Conservation (phyloP, 1,140 invertebrate species). For the Plectus sambesii region DNA sequence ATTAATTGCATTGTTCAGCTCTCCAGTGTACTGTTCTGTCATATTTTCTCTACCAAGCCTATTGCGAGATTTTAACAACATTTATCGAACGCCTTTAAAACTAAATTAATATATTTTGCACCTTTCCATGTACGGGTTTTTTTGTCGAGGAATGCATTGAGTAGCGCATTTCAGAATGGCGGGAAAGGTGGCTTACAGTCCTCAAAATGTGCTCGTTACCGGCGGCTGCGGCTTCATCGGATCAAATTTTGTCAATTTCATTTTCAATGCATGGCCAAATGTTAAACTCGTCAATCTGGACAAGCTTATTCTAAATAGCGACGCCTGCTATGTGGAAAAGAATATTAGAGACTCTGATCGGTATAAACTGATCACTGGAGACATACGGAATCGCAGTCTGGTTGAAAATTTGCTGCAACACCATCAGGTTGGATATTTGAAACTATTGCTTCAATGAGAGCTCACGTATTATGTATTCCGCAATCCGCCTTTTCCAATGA, state of each 20-base stretch:
- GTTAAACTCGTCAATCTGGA: constrained; percentile 40
- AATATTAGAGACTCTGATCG: constrained; percentile 30
- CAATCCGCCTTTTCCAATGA: too few species aligned
- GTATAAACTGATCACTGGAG: constrained; percentile 34
- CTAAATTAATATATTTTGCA: too few species aligned
- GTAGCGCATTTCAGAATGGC: too few species aligned
- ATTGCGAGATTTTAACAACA: too few species aligned
- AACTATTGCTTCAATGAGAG: neutral
- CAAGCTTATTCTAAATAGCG: constrained; percentile 43
- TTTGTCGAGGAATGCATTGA: too few species aligned
- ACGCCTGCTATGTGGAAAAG: constrained; percentile 35
- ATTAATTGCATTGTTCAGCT: too few species aligned
- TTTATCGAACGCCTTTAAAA: too few species aligned
- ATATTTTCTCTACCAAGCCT: too few species aligned
- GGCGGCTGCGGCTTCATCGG: constrained; percentile 45
- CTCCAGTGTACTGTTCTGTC: too few species aligned
- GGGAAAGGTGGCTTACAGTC: too few species aligned
- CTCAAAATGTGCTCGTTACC: constrained; percentile 41
- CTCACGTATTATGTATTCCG: too few species aligned
- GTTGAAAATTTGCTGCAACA: constrained; percentile 25
- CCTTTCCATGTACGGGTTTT: too few species aligned
- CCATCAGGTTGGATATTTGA: constrained; percentile 20
- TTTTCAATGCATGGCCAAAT: constrained; percentile 29
- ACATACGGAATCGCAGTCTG: constrained; percentile 33
- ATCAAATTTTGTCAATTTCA: constrained; percentile 41